Base-by-base conservation (phyloP, 1,140 invertebrate species). In the Bathynomus jamesi region DNA sequence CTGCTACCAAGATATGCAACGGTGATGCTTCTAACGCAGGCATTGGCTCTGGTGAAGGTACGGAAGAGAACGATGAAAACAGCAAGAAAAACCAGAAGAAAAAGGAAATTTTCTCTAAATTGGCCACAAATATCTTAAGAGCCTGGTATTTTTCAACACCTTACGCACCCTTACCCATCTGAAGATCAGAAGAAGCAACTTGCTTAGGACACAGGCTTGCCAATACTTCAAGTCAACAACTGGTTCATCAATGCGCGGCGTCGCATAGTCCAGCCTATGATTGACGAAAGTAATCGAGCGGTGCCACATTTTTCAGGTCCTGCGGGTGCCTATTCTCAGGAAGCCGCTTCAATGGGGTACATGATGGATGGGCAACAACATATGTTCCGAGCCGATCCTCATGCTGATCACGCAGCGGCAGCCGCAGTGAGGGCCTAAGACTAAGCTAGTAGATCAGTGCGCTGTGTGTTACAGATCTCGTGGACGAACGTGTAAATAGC, bases 221-320 rank as follows among this genome's bases (percentile, higher is more conserved):
- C n/a, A n/a, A n/a, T n/a, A n/a, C n/a, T n/a, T n/a, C n/a, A n/a
- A n/a, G n/a, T n/a, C n/a, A n/a, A n/a, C n/a, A n/a, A n/a, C n/a
- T n/a, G 93, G 92, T 95, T 96, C 82, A 96, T 97, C 78, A 98
- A 97, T 85, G 95, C 94, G 1, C 84, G 95, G 64, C 85, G 95
- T 76, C 85, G 95, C 67, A 98, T 98, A 77, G 84, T 98, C 24
- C 94, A 94, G 79, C 93, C 92, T 2, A 95, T 95, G 92, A 83
- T 95, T 27, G 94, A 94, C 81, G 84, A 78, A 82, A 76, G 74
- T 74, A 78, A 78, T 72, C 77, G 77, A 61, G 77, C 77, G 69
- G 75, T 76, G 75, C 75, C 75, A 60, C 75, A 76, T 65, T 76
- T 77, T 76, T 40, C 75, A 76, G 80, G 80, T 76, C 80, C 82